A percentile compares a stretch with the other conserved stretches of the same genome.
Evolutionary conservation across 1,140 invertebrate genomes (phyloP).

Genomic region (Drosophila lacertosa): DNA sequence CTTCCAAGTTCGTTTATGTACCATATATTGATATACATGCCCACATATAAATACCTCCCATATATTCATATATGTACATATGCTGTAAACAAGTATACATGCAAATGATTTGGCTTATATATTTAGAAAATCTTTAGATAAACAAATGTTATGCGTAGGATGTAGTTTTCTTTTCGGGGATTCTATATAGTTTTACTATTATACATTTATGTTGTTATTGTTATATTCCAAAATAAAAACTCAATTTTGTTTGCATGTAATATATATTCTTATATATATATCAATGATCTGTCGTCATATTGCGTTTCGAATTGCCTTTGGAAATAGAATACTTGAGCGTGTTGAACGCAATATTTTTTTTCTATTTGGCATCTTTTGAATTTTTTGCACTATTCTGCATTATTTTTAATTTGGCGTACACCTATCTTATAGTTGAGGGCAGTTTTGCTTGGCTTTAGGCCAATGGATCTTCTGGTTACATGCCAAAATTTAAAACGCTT

Average conservation of each 20-base stretch:
- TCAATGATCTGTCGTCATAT: not conserved
- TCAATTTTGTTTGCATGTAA: slow-evolving; percentile 24
- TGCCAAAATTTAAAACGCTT: slow-evolving; percentile 66
- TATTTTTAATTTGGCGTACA: slow-evolving; percentile 65
- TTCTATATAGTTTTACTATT: not conserved
- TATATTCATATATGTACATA: slow-evolving; percentile 13
- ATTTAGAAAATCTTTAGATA: slow-evolving; percentile 61
- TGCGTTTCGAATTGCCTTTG: slow-evolving; percentile 23
- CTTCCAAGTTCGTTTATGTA: slow-evolving; percentile 68
- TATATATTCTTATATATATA: not conserved
- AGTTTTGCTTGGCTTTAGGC: slow-evolving; percentile 52
- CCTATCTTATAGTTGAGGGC: slow-evolving; percentile 47
- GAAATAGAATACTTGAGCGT: slow-evolving; percentile 25
- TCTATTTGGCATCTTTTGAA: slow-evolving; percentile 1
- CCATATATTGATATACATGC: slow-evolving; percentile 53
- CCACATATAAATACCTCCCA: slow-evolving; percentile 27
- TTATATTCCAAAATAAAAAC: slow-evolving; percentile 30
- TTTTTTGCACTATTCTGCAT: slow-evolving; percentile 37
- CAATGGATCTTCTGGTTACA: slow-evolving; percentile 65
- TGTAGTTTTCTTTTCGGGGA: slow-evolving; percentile 16
- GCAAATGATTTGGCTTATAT: slow-evolving; percentile 56
- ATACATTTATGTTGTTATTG: slow-evolving; percentile 20
- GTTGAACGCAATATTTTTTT: slow-evolving; percentile 2
- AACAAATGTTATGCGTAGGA: slow-evolving; percentile 66
- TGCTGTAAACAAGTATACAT: slow-evolving; percentile 19